These are phyloP conservation scores for Sardinella longiceps DNA, from an alignment of 2,797 vertebrate species.

Conservation along the genomic window DNA sequence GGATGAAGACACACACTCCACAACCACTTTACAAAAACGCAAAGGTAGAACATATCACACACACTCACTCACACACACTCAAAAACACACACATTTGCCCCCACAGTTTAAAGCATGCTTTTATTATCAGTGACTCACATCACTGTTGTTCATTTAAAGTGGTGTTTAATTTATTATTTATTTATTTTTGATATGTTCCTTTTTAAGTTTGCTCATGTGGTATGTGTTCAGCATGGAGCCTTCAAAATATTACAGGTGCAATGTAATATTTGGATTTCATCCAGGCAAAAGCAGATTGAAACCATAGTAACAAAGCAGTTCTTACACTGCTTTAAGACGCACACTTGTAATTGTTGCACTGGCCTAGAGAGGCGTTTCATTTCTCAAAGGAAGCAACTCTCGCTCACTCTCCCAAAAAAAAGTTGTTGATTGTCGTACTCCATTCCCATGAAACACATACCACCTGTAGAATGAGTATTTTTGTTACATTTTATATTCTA, in stretches of 20 bases:
- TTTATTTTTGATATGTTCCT: conserved; percentile 44
- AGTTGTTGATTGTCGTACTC: conserved; percentile 17
- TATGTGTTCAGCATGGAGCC: conserved; percentile 73
- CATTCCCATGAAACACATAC: conserved; percentile 63
- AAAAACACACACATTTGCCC: conserved; percentile 54
- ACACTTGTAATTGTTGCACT: too few relatives aligned
- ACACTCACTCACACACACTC: conserved; percentile 42
- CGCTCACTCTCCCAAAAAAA: neutral
- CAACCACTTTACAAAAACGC: neutral
- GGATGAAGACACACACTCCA: neutral
- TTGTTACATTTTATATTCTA: neutral
- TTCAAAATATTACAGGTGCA: conserved; percentile 17
- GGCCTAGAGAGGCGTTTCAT: conserved; percentile 51
- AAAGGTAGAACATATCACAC: neutral
- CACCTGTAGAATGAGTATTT: conserved; percentile 53
- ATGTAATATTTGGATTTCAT: conserved; percentile 2
- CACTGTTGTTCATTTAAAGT: conserved; percentile 59
- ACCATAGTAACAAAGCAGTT: neutral
- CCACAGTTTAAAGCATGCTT: conserved; percentile 76
- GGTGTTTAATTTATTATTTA: conserved; percentile 19
- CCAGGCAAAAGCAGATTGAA: conserved; percentile 7
- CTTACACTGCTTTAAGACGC: neutral
- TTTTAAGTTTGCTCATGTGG: conserved; percentile 67
- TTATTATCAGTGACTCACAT: conserved; percentile 70
- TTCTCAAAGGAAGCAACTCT: conserved; percentile 35